Evolutionary conservation across 2,113 vertebrate genomes (phyloP).

Genomic region (Zingel zingel): DNA sequence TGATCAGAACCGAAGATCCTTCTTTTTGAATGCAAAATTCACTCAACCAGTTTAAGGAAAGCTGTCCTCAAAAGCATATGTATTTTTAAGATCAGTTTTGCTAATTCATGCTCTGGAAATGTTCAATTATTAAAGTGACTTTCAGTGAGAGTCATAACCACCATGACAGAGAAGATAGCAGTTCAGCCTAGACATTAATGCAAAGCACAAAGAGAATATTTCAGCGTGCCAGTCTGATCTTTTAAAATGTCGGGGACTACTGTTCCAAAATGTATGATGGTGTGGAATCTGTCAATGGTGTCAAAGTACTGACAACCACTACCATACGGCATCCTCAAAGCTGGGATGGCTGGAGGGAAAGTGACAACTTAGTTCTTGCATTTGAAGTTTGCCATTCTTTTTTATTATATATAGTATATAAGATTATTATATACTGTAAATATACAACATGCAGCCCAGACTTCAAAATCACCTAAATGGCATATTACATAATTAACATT

Average conservation of each 20-base stretch:
- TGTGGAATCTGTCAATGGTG: constrained; percentile 38
- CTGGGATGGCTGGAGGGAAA: background rate
- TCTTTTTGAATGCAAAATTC: constrained; percentile 29
- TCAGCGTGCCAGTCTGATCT: constrained; percentile 26
- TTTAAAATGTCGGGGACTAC: constrained; percentile 27
- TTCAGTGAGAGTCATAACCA: constrained; percentile 52
- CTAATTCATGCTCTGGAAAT: constrained; percentile 66
- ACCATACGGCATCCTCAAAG: background rate
- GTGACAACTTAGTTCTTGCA: constrained; percentile 10
- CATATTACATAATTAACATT: background rate
- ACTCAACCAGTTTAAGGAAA: background rate
- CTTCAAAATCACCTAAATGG: background rate
- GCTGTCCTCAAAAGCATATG: constrained; percentile 55
- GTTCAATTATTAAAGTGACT: constrained; percentile 70
- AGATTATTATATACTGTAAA: background rate
- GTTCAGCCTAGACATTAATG: constrained; percentile 50
- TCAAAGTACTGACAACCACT: constrained; percentile 8
- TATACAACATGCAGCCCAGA: background rate
- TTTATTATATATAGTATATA: background rate
- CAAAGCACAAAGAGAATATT: constrained; percentile 66
- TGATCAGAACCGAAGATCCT: constrained; percentile 41
- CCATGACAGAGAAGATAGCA: constrained; percentile 38
- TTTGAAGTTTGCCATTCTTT: background rate
- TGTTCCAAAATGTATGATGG: constrained; percentile 59
- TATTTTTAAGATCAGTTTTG: constrained; percentile 71